These are phyloP conservation scores for Anastrepha obliqua DNA, from an alignment of 1,140 invertebrate species.

Conservation along the genomic window DNA sequence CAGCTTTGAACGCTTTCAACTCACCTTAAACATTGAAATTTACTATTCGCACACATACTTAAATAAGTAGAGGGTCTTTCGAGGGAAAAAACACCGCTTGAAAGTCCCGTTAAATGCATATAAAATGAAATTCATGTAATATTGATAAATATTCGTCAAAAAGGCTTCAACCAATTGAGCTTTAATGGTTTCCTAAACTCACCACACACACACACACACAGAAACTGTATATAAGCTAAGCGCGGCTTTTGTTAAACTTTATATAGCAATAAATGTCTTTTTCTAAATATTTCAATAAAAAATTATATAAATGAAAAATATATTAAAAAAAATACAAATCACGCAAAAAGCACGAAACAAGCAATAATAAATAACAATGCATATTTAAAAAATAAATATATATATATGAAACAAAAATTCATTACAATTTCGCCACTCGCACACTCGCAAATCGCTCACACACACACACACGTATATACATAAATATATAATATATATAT, in stretches of 20 bases:
- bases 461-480: neutral
- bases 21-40: neutral
- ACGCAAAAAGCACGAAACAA: neutral
- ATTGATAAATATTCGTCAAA: neutral
- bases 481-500: neutral
- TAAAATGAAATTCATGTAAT: neutral
- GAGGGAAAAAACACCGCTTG: too few relatives aligned
- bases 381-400: neutral
- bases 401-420: neutral
- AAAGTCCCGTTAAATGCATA: neutral
- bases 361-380: neutral
- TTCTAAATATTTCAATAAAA: conserved; percentile 9
- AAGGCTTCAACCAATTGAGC: conserved; percentile 48
- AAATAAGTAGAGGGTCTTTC: neutral
- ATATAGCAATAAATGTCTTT: conserved; percentile 12
- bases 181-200: conserved; percentile 48
- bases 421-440: neutral
- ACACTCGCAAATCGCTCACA: neutral
- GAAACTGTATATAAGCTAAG: conserved; percentile 30
- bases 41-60: neutral
- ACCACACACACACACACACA: neutral
- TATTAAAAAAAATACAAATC: neutral
- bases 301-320: neutral
- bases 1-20: too few relatives aligned
- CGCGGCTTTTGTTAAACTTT: conserved; percentile 37